Evolutionary conservation across 2,113 vertebrate genomes (phyloP).

Genomic region (Megaceryle torquata): DNA sequence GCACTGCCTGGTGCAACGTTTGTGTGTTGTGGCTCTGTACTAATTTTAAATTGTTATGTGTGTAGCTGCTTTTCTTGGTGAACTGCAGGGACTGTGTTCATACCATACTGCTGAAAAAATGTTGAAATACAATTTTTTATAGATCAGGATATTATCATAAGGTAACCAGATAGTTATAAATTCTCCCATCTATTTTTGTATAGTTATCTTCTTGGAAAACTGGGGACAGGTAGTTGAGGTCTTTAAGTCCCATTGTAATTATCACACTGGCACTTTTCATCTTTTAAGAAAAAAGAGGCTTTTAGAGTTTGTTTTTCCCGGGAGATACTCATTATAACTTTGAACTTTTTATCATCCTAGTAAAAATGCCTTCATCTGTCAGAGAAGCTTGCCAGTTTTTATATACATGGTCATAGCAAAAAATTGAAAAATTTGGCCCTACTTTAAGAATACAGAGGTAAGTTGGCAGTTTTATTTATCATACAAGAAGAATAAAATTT

Average conservation of each 20-base stretch:
- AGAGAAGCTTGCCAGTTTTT: constrained; percentile 25
- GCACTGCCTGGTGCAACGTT: neutral
- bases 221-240: neutral
- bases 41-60: neutral
- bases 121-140: neutral
- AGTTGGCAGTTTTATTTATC: neutral
- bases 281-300: neutral
- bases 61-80: neutral
- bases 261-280: neutral
- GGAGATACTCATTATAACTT: neutral
- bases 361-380: constrained; percentile 30
- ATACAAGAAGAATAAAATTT: neutral
- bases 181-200: neutral
- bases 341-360: constrained; percentile 3
- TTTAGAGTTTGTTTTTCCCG: neutral
- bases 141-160: neutral
- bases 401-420: neutral
- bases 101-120: neutral
- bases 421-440: neutral
- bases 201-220: neutral
- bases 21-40: neutral
- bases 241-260: neutral
- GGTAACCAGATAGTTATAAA: neutral
- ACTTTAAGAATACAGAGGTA: neutral
- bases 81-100: neutral